Base-by-base conservation (phyloP, 2,888 invertebrate species). In the Asteroscopus sphinx region DNA sequence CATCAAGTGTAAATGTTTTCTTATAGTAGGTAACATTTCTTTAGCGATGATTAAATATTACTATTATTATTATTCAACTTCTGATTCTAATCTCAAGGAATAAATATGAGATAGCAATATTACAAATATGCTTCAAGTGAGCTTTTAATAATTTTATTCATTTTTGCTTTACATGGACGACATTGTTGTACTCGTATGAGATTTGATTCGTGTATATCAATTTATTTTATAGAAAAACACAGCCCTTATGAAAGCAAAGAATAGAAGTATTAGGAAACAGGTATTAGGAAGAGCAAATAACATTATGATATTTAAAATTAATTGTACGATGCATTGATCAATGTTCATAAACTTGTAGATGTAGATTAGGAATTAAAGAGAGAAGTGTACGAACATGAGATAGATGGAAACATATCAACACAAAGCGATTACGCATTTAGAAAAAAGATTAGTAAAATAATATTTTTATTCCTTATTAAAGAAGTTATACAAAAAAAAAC, bases 261-360 rank as follows among this genome's bases (percentile, higher is more conserved):
- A 9, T 32, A 32, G 2, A 11, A 9, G 25, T 26, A 35, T 30
- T 9, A 7, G 30, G 0, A 17, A 0, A 42, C 8, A 40, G 1
- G 13, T 2, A 9, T 33, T 4, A 26, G 6, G 12, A 35, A 37
- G 9, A 45, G 15, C 7, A 42, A 26, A 52, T 2, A 53, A 53
- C 25, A 8, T 11, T 16, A 32, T 58, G 42, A 56, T 40, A 51
- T 63, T 54, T 70, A 70, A 73, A 60, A 55, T 53, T 63, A 55
- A 57, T 28, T 52, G 6, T 21, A n/a, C 3, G 8, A 21, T 36
- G 32, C 9, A 15, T 42, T 54, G 60, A 36, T 61, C 42, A 64
- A 61, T 61, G 56, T 51, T 35, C 12, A 17, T 28, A 40, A 9
- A 40, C 35, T 7, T 35, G 21, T 21, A 21, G 21, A 21, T 6